Evolutionary conservation across 2,888 invertebrate species (phyloP), one percentile per base, ranked within the genome.

Genomic region (Rhamphomyia laevipes): DNA sequence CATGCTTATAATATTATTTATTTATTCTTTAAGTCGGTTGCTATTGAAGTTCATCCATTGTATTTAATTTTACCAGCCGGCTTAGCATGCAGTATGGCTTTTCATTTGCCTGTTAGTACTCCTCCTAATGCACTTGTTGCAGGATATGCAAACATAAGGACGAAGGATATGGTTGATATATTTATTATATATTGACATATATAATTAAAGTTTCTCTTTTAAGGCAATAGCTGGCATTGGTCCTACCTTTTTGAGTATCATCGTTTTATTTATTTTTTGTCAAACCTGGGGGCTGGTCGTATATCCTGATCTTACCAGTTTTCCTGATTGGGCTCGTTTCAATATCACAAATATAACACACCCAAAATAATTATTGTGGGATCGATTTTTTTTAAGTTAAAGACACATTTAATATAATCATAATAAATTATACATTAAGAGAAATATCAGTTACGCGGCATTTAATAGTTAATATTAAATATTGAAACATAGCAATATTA

Each of bases 101-200:
- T 93, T 77, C 91, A 91, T 76, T 76, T 95, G 68, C 94, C 93
- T 0, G 93, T 94, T 13, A 93, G 92, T 44, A 94, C 94, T 0
- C 93, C 94, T 3, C 93, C 94, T 15, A 95, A 95, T 70, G 94
- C 95, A 4, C 88, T 96, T 51, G 92, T 88, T 0, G 87, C 87
- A 17, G 86, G 86, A 1, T 86, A 86, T 12, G 86, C 85, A 3
- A 81, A 82, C 59, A 87, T 90, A 70, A 80, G 78, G 55, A 85
- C 86, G 9, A 76, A 78, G 51, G 86, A 87, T 60, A 87, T 90
- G 81, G 81, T 85, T 60, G 66, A 51, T 12, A n/a, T 4, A 21
- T 21, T 21, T 21, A 21, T 4, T 21, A 21, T 21, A 6, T 21
- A 21, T 6, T 21, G 4, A 21, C 3, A 21, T 21, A 21, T n/a